Conservation (phyloP, 2,888 invertebrate genomes). For the Trachelus iudaicus region DNA sequence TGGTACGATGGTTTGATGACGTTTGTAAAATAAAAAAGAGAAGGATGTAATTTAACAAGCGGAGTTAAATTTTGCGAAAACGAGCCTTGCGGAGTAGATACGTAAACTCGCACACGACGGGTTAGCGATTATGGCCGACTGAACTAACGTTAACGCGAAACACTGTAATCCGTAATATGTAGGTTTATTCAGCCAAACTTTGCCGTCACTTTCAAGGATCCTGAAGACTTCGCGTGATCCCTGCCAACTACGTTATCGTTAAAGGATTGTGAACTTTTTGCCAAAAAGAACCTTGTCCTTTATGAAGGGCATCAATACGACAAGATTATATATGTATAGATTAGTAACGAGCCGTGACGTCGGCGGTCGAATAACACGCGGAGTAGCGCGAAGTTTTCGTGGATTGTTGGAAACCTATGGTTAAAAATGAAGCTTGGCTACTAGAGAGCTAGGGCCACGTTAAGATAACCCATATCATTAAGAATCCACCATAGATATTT, state of each 20-base stretch:
- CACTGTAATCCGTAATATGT: constrained; percentile 43
- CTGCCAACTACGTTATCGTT: background rate
- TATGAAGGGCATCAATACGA: background rate
- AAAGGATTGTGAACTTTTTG: background rate
- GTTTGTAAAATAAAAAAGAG: constrained; percentile 31
- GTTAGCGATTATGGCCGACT: constrained; percentile 26
- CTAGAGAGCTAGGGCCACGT: constrained; percentile 37
- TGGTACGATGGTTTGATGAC: constrained; percentile 47
- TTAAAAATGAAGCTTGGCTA: constrained; percentile 27
- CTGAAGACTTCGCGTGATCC: background rate
- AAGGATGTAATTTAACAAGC: constrained; percentile 24
- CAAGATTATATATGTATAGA: background rate
- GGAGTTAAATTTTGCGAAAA: constrained; percentile 28
- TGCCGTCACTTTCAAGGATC: constrained; percentile 9
- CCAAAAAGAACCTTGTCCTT: background rate
- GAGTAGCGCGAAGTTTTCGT: constrained; percentile 15
- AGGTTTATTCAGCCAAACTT: constrained; percentile 41
- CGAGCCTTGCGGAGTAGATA: constrained; percentile 13
- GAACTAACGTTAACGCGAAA: constrained; percentile 41
- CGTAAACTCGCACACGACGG: background rate
- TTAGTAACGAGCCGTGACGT: background rate
- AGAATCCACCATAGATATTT: constrained; percentile 28
- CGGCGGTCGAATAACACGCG: background rate
- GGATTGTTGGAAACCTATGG: constrained; percentile 25
- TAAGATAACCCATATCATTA: constrained; percentile 55